Percentiles rank a stretch among this genome's conserved stretches.
These are phyloP conservation scores for Incurvaria masculella DNA, from an alignment of 2,888 invertebrate genomes.

Conservation along the genomic window DNA sequence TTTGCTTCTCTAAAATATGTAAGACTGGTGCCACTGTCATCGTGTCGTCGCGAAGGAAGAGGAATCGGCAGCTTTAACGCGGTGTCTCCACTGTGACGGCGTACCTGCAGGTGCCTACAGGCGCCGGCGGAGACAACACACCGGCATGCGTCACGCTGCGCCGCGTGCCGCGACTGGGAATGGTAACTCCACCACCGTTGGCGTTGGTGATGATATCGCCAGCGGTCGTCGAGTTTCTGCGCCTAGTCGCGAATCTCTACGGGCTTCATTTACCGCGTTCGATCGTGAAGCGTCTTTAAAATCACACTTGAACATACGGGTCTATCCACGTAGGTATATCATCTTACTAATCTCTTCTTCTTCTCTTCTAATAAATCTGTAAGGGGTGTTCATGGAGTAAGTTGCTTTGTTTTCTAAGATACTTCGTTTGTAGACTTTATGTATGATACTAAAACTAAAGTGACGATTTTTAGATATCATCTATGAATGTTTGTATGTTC, in stretches of 20 bases:
- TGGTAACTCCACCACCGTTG: constrained; percentile 89
- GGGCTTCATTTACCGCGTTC: background rate
- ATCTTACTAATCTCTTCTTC: background rate
- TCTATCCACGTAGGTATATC: background rate
- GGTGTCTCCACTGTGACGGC: background rate
- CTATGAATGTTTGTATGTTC: constrained; percentile 3
- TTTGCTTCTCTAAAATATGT: too few relatives aligned
- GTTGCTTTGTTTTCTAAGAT: too few relatives aligned
- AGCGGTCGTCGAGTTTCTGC: constrained; percentile 77
- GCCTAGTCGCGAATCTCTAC: constrained; percentile 57
- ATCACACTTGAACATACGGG: background rate
- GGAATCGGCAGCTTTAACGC: background rate
- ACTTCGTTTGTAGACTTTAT: too few relatives aligned
- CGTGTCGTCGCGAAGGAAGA: too few relatives aligned
- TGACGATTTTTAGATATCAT: constrained; percentile 3
- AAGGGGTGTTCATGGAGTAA: too few relatives aligned
- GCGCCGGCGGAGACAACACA: too few relatives aligned
- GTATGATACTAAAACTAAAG: too few relatives aligned
- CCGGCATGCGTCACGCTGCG: too few relatives aligned
- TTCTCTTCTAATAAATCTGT: background rate
- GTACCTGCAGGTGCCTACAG: background rate
- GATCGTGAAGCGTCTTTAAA: background rate
- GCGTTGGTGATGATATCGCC: constrained; percentile 57
- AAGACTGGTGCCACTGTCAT: too few relatives aligned
- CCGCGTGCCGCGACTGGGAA: constrained; percentile 57